phyloP scores from a whole-genome alignment of 2,888 invertebrate species.

The Lithodes maja region DNA sequence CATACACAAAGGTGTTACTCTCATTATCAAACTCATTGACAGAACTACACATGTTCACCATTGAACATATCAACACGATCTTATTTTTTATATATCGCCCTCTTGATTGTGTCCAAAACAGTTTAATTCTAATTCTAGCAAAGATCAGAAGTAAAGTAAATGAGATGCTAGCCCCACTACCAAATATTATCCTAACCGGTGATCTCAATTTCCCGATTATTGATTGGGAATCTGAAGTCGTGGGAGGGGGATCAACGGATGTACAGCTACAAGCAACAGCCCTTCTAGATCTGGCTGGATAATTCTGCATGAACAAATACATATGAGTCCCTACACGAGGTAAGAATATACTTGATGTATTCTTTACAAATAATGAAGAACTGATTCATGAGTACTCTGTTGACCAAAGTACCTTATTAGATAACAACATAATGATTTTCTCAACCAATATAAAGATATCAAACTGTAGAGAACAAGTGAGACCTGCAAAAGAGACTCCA shows the following conservation, averaged over 20 bases:
- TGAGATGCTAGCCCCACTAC: neutral
- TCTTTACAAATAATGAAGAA: too few relatives aligned
- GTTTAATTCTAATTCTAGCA: neutral
- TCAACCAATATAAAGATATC: neutral
- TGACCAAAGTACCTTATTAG: too few relatives aligned
- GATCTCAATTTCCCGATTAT: neutral
- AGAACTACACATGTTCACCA: too few relatives aligned
- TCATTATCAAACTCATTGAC: too few relatives aligned
- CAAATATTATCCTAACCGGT: neutral
- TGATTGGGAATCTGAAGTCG: constrained; percentile 1
- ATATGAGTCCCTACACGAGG: constrained; percentile 2
- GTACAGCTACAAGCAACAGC: neutral
- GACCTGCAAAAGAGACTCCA: too few relatives aligned
- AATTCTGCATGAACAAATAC: constrained; percentile 2
- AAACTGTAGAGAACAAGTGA: neutral
- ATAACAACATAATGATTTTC: neutral
- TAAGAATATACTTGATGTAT: neutral
- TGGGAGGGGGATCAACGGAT: neutral
- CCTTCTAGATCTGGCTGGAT: neutral
- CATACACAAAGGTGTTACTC: too few relatives aligned
- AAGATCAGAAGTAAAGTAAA: neutral
- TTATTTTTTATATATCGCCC: neutral
- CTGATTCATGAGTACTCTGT: too few relatives aligned
- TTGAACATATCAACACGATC: neutral
- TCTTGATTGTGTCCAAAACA: neutral